Percentiles rank a stretch among this genome's conserved stretches.
Conservation (phyloP, 2,888 invertebrate species). For the Rotaria macrura region DNA sequence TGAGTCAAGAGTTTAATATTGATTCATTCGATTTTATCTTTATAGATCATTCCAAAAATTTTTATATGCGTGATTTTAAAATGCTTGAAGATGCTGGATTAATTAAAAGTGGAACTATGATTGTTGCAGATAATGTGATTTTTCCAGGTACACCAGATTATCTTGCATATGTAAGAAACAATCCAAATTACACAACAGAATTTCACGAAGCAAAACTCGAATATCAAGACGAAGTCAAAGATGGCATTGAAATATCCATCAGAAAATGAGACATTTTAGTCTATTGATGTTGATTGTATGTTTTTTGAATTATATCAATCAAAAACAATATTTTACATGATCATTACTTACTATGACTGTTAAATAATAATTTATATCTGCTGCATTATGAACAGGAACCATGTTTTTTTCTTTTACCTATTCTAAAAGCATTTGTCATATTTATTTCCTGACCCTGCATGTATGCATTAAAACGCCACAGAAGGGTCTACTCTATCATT, state of each 20-base stretch:
- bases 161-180: not conserved
- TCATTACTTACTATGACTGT: too few relatives aligned
- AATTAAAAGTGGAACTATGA: not conserved
- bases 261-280: not conserved
- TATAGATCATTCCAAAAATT: not conserved
- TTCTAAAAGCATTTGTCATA: too few relatives aligned
- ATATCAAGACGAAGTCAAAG: not conserved
- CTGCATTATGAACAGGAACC: too few relatives aligned
- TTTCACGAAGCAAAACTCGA: not conserved
- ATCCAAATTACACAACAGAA: not conserved
- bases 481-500: too few relatives aligned
- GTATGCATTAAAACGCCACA: too few relatives aligned
- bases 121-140: not conserved
- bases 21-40: not conserved
- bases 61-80: constrained; percentile 5
- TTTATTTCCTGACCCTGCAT: too few relatives aligned
- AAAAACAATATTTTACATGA: too few relatives aligned
- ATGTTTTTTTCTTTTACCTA: too few relatives aligned
- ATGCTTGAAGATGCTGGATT: not conserved
- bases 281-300: too few relatives aligned
- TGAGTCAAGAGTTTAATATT: not conserved
- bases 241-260: not conserved
- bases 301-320: too few relatives aligned
- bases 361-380: too few relatives aligned
- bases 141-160: constrained; percentile 1